phyloP scores from a whole-genome alignment of 2,113 vertebrate genomes.

The Plecotus auritus region DNA sequence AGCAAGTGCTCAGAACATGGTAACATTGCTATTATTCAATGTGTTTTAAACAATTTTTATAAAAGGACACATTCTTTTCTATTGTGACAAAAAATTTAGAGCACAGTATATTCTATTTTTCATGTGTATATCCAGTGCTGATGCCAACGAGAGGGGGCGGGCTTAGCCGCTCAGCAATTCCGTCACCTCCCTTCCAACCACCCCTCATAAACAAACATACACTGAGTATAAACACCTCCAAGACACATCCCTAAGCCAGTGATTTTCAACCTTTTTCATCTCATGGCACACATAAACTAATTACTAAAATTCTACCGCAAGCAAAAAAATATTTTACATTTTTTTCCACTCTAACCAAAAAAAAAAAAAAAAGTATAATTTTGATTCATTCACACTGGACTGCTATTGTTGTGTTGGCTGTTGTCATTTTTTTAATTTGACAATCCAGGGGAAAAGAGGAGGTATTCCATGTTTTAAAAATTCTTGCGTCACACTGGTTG shows the following conservation, averaged over 20 bases:
- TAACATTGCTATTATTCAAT: neutral
- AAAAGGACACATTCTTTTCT: neutral
- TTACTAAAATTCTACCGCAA: neutral
- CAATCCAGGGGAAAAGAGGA: neutral
- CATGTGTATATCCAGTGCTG: neutral
- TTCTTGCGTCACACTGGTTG: neutral
- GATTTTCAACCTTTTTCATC: neutral
- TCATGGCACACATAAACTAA: neutral
- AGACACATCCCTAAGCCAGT: neutral
- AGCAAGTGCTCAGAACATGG: neutral
- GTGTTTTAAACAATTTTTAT: constrained; percentile 14
- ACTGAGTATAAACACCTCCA: constrained; percentile 40
- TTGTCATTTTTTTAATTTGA: neutral
- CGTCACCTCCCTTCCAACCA: neutral
- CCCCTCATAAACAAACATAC: neutral
- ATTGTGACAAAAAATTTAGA: neutral
- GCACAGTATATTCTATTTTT: neutral
- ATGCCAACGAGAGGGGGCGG: neutral
- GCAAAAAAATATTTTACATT: neutral
- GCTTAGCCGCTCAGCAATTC: neutral
- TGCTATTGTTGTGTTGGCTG: neutral
- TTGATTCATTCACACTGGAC: neutral
- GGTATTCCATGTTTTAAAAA: neutral
- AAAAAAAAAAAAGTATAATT: neutral
- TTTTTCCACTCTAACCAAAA: neutral